Evolutionary conservation across 2,797 vertebrate genomes (phyloP).

Genomic region (Crenuchus spilurus): DNA sequence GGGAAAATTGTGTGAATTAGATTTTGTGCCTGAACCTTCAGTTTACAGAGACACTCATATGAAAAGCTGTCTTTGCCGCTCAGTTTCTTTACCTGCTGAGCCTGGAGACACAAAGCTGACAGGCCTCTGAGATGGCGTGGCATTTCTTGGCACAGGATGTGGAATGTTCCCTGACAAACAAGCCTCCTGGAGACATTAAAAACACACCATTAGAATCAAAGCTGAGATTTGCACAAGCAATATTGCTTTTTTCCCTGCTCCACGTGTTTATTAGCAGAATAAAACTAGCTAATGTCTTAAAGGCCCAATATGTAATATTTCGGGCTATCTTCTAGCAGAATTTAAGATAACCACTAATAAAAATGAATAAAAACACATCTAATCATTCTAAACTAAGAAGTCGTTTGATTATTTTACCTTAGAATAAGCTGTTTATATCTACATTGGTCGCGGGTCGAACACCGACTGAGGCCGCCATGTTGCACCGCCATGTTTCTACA

Average conservation of each 20-base stretch:
- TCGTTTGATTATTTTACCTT: no score
- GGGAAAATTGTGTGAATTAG: neutral
- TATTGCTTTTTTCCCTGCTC: neutral
- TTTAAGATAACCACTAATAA: no score
- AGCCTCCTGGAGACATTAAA: slow-evolving; percentile 59
- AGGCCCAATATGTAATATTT: neutral
- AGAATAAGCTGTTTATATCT: no score
- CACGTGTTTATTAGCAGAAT: neutral
- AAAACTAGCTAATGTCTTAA: neutral
- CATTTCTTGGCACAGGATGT: slow-evolving; percentile 59
- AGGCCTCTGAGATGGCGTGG: slow-evolving; percentile 60
- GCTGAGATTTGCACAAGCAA: slow-evolving; percentile 1
- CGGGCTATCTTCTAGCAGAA: no score
- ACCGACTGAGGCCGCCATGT: no score
- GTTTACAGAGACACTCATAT: no score
- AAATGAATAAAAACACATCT: no score
- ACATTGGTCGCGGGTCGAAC: no score
- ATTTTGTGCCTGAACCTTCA: neutral
- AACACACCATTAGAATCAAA: slow-evolving; percentile 24
- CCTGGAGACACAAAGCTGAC: slow-evolving; percentile 66
- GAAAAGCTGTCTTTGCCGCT: neutral
- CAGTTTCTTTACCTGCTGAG: slow-evolving; percentile 60
- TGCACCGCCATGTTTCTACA: no score
- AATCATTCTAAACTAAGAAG: no score
- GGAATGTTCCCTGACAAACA: slow-evolving; percentile 44